Percentiles rank a stretch among this genome's conserved stretches.
Conservation (phyloP, 2,888 invertebrate species). For the Congeria kusceri region DNA sequence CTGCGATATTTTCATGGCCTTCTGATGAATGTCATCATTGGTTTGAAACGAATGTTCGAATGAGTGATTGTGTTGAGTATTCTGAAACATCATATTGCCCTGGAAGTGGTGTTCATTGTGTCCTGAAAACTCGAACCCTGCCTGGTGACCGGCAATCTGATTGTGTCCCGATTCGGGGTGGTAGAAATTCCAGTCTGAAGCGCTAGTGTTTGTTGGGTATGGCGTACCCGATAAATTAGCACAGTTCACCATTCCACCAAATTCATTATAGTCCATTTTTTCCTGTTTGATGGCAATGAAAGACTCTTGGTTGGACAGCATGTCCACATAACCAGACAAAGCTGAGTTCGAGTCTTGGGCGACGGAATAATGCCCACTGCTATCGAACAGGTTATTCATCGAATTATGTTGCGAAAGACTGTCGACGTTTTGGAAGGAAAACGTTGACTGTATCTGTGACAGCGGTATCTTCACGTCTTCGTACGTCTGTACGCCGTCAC, state of each 20-base stretch:
- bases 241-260: background rate
- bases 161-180: constrained; percentile 18
- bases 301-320: constrained; percentile 44
- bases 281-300: constrained; percentile 52
- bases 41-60: constrained; percentile 12
- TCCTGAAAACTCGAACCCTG: constrained; percentile 1
- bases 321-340: constrained; percentile 48
- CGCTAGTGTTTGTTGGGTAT: constrained; percentile 53
- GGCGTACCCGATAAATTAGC: constrained; percentile 41
- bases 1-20: constrained; percentile 59
- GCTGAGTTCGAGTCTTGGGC: constrained; percentile 23
- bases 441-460: constrained; percentile 13
- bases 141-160: background rate
- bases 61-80: constrained; percentile 1
- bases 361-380: constrained; percentile 9
- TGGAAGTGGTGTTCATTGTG: background rate
- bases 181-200: constrained; percentile 60
- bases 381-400: constrained; percentile 24
- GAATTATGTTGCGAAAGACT: background rate
- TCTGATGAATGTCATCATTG: constrained; percentile 58
- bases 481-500: constrained; percentile 22
- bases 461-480: constrained; percentile 41
- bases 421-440: constrained; percentile 32
- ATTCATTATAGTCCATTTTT: constrained; percentile 52
- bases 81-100: constrained; percentile 11